Conservation (phyloP, 2,888 invertebrate species). For the Zonitis immaculata region DNA sequence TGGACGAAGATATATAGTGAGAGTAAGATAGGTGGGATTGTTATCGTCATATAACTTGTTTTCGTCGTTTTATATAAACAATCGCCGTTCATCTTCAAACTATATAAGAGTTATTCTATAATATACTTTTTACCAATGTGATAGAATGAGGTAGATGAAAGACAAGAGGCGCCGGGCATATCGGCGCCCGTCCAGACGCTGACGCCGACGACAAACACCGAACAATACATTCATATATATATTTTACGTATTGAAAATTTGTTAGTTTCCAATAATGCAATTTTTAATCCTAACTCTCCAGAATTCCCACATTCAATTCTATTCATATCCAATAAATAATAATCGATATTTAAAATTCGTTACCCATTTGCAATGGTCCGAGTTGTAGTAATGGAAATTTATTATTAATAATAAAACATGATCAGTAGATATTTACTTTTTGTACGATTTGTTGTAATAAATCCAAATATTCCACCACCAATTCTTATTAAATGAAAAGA, state of each 20-base stretch:
- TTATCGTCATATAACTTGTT: constrained; percentile 16
- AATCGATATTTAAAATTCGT: too few relatives aligned
- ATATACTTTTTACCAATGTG: not conserved
- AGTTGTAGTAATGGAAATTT: too few relatives aligned
- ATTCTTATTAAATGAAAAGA: not conserved
- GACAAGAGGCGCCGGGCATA: constrained; percentile 30
- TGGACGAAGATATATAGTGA: constrained; percentile 3
- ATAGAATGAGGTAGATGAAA: constrained; percentile 7
- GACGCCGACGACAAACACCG: constrained; percentile 19
- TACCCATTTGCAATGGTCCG: too few relatives aligned
- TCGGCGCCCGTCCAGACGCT: constrained; percentile 34
- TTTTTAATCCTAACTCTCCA: not conserved
- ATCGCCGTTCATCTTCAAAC: not conserved
- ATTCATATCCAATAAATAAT: too few relatives aligned
- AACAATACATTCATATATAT: too few relatives aligned
- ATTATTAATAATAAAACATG: too few relatives aligned
- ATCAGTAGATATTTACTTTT: too few relatives aligned
- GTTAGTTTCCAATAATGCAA: not conserved
- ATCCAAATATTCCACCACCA: too few relatives aligned
- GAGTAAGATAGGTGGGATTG: not conserved
- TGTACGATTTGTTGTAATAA: too few relatives aligned
- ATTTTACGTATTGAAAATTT: constrained; percentile 2
- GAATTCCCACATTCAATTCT: not conserved
- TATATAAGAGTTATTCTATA: not conserved
- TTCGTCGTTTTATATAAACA: constrained; percentile 10